These are phyloP conservation scores for Calliphora vicina DNA, from an alignment of 1,140 invertebrate species.

Conservation along the genomic window DNA sequence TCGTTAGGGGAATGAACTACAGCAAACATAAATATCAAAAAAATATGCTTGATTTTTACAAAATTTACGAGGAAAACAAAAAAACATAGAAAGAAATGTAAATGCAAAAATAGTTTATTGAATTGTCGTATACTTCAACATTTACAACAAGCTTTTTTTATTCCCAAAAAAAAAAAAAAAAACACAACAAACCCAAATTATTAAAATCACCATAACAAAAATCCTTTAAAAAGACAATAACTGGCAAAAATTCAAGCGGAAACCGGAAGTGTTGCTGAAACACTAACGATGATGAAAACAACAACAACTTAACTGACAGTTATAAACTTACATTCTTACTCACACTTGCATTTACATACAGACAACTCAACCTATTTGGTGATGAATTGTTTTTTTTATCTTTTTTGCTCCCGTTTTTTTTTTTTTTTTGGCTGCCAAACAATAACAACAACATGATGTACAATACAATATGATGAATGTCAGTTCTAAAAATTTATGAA, in stretches of 20 bases:
- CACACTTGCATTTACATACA: not conserved
- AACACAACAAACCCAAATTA: not conserved
- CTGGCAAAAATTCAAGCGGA: conserved; percentile 29
- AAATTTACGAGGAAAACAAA: not conserved
- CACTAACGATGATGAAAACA: conserved; percentile 33
- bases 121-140: conserved; percentile 18
- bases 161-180: not conserved
- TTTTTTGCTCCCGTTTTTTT: not conserved
- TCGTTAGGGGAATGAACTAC: conserved; percentile 1
- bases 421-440: not conserved
- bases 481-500: conserved; percentile 10
- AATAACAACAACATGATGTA: too few relatives aligned
- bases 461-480: conserved; percentile 5
- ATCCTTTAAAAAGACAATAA: conserved; percentile 12
- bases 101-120: conserved; percentile 25
- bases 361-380: not conserved
- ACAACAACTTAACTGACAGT: conserved; percentile 22
- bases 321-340: not conserved
- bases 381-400: not conserved
- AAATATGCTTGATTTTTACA: not conserved
- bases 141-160: not conserved
- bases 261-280: conserved; percentile 36
- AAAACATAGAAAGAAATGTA: not conserved
- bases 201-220: not conserved
- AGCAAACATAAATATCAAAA: not conserved